phyloP scores from a whole-genome alignment of 2,797 vertebrate genomes.

The Spinus pinus region DNA sequence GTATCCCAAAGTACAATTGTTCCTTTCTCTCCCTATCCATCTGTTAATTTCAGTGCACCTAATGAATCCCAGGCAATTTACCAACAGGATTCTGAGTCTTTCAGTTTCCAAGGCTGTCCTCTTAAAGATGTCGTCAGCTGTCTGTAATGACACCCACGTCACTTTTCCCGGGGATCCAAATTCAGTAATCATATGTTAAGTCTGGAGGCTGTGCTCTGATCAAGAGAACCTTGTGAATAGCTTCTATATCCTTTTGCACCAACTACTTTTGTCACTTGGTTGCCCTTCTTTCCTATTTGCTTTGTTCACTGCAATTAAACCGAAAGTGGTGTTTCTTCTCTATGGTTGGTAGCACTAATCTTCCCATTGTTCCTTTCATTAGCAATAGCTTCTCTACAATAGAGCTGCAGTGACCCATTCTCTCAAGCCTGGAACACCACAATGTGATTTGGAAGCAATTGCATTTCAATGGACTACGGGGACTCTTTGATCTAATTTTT shows the following conservation, averaged over 20 bases:
- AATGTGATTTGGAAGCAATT: conserved; percentile 83
- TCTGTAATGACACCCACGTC: neutral
- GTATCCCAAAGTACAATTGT: neutral
- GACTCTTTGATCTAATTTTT: conserved; percentile 86
- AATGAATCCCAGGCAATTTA: neutral
- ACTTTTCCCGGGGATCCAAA: conserved; percentile 16
- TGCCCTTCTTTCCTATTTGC: conserved; percentile 78
- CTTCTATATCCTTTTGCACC: conserved; percentile 53
- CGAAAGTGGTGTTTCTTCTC: conserved; percentile 82
- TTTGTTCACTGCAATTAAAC: conserved; percentile 88
- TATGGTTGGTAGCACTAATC: conserved; percentile 86
- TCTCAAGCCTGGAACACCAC: conserved; percentile 78
- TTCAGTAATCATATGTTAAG: conserved; percentile 35
- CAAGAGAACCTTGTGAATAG: conserved; percentile 46
- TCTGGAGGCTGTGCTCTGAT: conserved; percentile 43
- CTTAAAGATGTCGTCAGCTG: neutral
- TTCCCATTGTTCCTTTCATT: conserved; percentile 88
- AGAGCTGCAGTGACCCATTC: conserved; percentile 82
- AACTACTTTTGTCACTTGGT: conserved; percentile 78
- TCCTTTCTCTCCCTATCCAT: neutral
- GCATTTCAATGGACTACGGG: conserved; percentile 81
- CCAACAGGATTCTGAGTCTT: neutral
- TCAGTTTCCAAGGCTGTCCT: neutral
- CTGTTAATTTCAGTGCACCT: neutral
- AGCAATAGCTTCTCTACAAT: conserved; percentile 84